Conservation (phyloP, 1,140 invertebrate genomes). For the Steinernema feltiae region DNA sequence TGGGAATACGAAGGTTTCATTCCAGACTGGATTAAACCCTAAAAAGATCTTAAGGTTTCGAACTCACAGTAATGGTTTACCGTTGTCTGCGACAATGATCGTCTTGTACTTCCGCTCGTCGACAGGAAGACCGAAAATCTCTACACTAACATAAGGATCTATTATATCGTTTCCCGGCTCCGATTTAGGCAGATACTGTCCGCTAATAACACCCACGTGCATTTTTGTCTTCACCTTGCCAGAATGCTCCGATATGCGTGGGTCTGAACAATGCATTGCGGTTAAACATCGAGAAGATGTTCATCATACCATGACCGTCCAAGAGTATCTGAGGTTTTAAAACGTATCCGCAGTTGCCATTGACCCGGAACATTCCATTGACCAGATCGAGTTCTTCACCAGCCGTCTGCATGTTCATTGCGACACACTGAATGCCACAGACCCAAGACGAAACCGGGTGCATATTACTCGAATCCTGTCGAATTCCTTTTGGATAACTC, state of each 20-base stretch:
- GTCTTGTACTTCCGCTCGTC: slow-evolving; percentile 63
- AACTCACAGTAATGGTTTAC: slow-evolving; percentile 59
- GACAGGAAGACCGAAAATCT: slow-evolving; percentile 62
- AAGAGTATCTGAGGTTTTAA: slow-evolving; percentile 50
- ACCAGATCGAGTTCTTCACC: slow-evolving; percentile 45
- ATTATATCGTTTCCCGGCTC: slow-evolving; percentile 59
- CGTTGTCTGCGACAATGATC: slow-evolving; percentile 65
- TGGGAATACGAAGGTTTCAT: slow-evolving; percentile 62
- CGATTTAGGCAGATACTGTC: slow-evolving; percentile 66
- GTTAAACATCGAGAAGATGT: slow-evolving; percentile 13
- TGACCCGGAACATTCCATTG: slow-evolving; percentile 51
- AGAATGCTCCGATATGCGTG: slow-evolving; percentile 24
- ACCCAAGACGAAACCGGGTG: slow-evolving; percentile 67
- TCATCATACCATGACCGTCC: slow-evolving; percentile 44
- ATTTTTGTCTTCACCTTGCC: slow-evolving; percentile 43
- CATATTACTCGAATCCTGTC: slow-evolving; percentile 40
- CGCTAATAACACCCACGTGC: slow-evolving; percentile 63
- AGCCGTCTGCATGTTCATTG: slow-evolving; percentile 84
- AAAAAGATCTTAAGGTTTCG: slow-evolving; percentile 22
- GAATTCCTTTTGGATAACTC: slow-evolving; percentile 39
- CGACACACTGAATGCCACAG: slow-evolving; percentile 98
- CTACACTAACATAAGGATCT: slow-evolving; percentile 62
- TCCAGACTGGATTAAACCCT: slow-evolving; percentile 67
- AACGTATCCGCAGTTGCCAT: slow-evolving; percentile 49
- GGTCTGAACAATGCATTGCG: slow-evolving; percentile 34